Evolutionary conservation across 1,140 invertebrate genomes (phyloP), one percentile per base, ranked within the genome.

Genomic region (Sycophila sp.): DNA sequence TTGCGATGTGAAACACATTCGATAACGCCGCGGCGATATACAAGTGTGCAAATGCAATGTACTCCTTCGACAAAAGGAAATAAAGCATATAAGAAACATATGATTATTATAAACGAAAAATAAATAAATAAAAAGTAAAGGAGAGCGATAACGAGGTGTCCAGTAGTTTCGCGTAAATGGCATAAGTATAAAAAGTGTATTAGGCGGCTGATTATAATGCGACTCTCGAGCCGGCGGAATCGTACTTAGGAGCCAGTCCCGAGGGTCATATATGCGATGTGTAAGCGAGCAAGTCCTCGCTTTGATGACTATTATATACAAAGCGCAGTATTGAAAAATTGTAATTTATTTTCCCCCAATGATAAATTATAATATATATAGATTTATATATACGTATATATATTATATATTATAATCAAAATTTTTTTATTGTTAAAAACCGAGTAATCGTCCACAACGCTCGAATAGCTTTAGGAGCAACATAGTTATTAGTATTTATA

Each of bases 271-370:
- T 49, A n/a, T 47, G 42, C 19, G 42, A 49, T 13, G 19, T 40
- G 4, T 15, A 53, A 69, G 68, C 73, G 73, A 77, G 74, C 66
- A 59, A 75, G 59, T 40, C 70, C 75, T 75, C 68, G 72, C 60
- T 77, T 76, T 72, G 65, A 75, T 69, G 68, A 77, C 63, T 55
- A 78, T 71, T 59, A 81, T 74, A 81, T 78, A 80, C 77, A 81
- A 82, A 81, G 67, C 73, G 77, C 81, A 84, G 83, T 85, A 84
- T 83, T 83, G 82, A 83, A 69, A 78, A 80, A 81, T 77, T 82
- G 76, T 82, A 83, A 85, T 85, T 85, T 85, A 85, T 85, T 85
- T 84, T 84, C 67, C 72, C 77, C 74, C 56, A 66, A 70, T 59
- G 32, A 62, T 49, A 42, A 36, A 38, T 34, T 42, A 60, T 49